Percentiles rank a stretch among this genome's conserved stretches.
These are phyloP conservation scores for Apis florea DNA, from an alignment of 1,140 invertebrate genomes.

Conservation along the genomic window DNA sequence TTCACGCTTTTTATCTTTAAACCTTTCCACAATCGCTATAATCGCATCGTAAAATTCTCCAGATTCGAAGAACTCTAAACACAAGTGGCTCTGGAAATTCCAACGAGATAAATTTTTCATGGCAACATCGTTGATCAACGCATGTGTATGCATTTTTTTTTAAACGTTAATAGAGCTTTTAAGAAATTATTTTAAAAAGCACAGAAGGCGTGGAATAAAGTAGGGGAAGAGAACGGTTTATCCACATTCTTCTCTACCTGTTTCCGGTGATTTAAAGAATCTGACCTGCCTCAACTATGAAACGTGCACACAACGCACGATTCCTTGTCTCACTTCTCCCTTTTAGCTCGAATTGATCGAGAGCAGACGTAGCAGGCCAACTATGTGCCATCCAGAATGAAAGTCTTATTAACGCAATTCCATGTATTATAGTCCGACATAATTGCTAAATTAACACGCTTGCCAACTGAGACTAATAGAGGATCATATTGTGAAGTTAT, in stretches of 20 bases:
- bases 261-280: conserved; percentile 53
- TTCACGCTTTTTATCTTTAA: not conserved
- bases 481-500: conserved; percentile 32
- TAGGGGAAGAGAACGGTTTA: conserved; percentile 9
- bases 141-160: not conserved
- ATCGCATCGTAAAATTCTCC: not conserved
- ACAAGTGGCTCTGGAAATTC: not conserved
- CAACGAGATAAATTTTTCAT: not conserved
- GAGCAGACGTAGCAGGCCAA: conserved; percentile 23
- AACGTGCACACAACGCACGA: conserved; percentile 23
- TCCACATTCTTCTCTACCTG: conserved; percentile 46
- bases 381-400: conserved; percentile 9
- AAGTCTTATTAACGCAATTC: conserved; percentile 46
- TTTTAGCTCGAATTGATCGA: conserved; percentile 7
- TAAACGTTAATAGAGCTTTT: not conserved
- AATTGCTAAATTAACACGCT: conserved; percentile 41
- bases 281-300: conserved; percentile 50
- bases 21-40: not conserved
- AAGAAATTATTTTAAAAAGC: conserved; percentile 39
- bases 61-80: not conserved
- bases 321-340: not conserved
- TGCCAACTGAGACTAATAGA: conserved; percentile 11
- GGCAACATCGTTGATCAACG: not conserved
- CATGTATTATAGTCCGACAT: conserved; percentile 1
- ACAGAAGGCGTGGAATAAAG: too few relatives aligned